Conservation (phyloP, 2,888 invertebrate species). For the Timandra comae region DNA sequence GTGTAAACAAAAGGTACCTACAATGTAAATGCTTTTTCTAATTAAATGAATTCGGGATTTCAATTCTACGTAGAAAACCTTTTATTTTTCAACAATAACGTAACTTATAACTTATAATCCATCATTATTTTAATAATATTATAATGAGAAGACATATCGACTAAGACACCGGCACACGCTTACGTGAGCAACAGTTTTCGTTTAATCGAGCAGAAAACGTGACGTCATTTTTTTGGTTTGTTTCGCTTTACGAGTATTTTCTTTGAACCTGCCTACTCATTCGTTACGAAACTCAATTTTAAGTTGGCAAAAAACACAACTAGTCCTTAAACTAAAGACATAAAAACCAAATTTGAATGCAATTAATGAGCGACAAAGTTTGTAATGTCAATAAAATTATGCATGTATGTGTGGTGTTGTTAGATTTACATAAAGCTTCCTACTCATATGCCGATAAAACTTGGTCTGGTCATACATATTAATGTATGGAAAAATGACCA, state of each 20-base stretch:
- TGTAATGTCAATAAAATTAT: constrained; percentile 26
- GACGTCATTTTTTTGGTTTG: constrained; percentile 41
- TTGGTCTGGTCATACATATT: constrained; percentile 20
- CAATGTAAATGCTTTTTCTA: too few species aligned
- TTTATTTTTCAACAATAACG: too few species aligned
- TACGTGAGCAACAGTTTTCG: constrained; percentile 41
- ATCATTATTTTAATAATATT: too few species aligned
- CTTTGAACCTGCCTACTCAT: constrained; percentile 52
- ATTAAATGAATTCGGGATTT: too few species aligned
- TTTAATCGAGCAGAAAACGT: constrained; percentile 47
- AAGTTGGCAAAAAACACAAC: background rate
- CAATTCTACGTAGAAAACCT: too few species aligned
- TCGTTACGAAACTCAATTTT: constrained; percentile 34
- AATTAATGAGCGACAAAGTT: constrained; percentile 7
- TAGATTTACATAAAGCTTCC: constrained; percentile 24
- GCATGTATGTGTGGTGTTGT: constrained; percentile 23
- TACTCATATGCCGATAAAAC: constrained; percentile 19
- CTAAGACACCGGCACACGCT: constrained; percentile 15
- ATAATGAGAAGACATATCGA: too few species aligned
- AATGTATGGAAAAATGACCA: constrained; percentile 15
- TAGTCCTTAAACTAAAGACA: background rate
- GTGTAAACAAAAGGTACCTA: too few species aligned
- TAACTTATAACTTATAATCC: too few species aligned
- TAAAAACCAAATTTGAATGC: constrained; percentile 5
- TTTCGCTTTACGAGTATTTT: constrained; percentile 37